phyloP scores from a whole-genome alignment of 1,140 invertebrate species.

The Theocolax elegans region DNA sequence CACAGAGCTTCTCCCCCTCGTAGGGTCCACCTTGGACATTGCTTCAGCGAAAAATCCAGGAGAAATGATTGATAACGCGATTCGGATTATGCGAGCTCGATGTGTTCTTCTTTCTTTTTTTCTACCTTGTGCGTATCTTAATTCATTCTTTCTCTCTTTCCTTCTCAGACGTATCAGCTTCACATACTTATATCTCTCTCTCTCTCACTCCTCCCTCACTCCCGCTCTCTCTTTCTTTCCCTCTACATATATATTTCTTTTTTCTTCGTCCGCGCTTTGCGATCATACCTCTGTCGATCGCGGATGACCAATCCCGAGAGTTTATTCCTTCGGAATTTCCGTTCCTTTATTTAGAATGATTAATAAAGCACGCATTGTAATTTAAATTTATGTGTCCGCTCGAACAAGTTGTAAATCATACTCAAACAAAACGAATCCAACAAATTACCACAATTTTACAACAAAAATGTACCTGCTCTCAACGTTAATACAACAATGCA shows the following conservation, averaged over 20 bases:
- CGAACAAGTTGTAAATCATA: constrained; percentile 5
- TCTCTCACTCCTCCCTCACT: too few relatives aligned
- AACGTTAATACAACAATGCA: too few relatives aligned
- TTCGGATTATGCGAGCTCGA: constrained; percentile 30
- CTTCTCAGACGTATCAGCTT: constrained; percentile 1
- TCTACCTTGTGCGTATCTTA: neutral
- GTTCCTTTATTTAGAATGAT: constrained; percentile 18
- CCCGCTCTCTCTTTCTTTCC: too few relatives aligned
- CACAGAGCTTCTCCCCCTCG: constrained; percentile 12
- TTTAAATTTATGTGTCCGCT: constrained; percentile 27
- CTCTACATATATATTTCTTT: neutral
- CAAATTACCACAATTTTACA: constrained; percentile 17
- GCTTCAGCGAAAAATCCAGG: constrained; percentile 22
- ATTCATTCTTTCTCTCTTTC: neutral
- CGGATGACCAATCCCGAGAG: neutral
- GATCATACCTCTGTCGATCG: constrained; percentile 22
- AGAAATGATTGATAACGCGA: constrained; percentile 40
- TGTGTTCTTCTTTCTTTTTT: constrained; percentile 9
- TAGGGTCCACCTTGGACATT: neutral
- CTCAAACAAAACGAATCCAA: constrained; percentile 24
- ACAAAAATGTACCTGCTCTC: too few relatives aligned
- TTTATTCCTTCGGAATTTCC: neutral
- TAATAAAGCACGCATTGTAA: constrained; percentile 37
- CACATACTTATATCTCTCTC: neutral
- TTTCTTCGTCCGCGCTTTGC: neutral